Percentiles rank a stretch among this genome's conserved stretches.
Conservation (phyloP, 2,113 vertebrate genomes). For the Chlorocebus sabaeus region DNA sequence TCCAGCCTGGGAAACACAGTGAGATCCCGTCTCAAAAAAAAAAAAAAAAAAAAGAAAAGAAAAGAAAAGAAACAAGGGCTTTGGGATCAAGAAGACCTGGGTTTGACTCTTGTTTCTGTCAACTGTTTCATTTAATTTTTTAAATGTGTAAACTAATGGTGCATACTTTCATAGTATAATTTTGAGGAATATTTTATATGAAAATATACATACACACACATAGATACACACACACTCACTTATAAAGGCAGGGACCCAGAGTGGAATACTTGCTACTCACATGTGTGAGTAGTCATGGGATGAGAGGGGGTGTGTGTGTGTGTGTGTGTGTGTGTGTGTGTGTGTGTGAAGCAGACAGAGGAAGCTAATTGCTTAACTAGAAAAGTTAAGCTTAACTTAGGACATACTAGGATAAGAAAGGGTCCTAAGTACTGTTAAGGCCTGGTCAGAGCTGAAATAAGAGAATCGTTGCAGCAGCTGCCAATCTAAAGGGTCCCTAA, state of each 20-base stretch:
- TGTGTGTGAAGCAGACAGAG: not conserved
- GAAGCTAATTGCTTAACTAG: not conserved
- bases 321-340: no score
- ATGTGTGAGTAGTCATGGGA: not conserved
- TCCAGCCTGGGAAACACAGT: no score
- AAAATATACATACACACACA: not conserved
- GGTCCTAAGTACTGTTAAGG: not conserved
- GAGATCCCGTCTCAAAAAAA: no score
- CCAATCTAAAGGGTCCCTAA: not conserved
- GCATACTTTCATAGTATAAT: not conserved
- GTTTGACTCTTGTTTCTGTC: not conserved
- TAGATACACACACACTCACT: not conserved
- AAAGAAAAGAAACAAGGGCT: not conserved
- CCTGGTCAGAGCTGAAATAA: not conserved
- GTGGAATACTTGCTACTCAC: not conserved
- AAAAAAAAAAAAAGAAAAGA: no score
- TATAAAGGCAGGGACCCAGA: not conserved
- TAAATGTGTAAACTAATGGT: not conserved
- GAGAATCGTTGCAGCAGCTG: not conserved
- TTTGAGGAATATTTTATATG: not conserved
- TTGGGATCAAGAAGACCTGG: not conserved
- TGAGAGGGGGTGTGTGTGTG: not conserved
- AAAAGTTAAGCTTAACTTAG: not conserved
- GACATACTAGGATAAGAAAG: not conserved
- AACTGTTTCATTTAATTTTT: conserved; percentile 4